Conservation (phyloP, 2,888 invertebrate genomes). For the Galeruca laticollis region DNA sequence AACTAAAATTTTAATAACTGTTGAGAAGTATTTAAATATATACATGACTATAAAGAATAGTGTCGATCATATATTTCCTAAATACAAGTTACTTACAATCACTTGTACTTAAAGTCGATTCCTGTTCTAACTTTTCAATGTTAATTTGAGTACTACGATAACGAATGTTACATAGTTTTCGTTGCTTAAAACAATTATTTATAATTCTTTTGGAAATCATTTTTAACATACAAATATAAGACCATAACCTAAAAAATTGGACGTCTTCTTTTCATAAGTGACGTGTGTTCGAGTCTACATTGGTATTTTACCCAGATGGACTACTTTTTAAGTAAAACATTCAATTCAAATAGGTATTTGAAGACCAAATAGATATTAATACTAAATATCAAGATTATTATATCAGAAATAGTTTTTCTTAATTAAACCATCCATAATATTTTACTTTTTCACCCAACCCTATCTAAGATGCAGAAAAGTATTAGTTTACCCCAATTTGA, state of each 20-base stretch:
- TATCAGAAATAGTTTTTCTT: no score
- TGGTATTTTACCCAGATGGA: no score
- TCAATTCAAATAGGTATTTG: no score
- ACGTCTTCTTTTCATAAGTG: constrained; percentile 1
- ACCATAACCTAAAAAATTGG: constrained; percentile 10
- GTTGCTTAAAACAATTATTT: constrained; percentile 44
- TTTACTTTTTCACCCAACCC: no score
- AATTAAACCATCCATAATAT: no score
- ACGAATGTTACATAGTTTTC: constrained; percentile 42
- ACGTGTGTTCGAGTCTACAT: no score
- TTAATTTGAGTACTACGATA: constrained; percentile 51
- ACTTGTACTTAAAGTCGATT: constrained; percentile 45
- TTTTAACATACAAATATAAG: constrained; percentile 26
- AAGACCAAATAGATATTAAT: no score
- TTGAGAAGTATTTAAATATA: not conserved
- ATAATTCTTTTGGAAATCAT: constrained; percentile 54
- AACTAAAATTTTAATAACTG: not conserved
- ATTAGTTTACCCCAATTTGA: no score
- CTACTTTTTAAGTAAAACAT: no score
- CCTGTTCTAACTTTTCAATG: constrained; percentile 59
- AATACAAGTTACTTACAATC: constrained; percentile 50
- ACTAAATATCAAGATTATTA: no score
- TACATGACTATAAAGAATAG: not conserved
- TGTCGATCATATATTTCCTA: not conserved
- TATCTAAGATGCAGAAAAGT: no score